Percentiles rank a stretch among this genome's conserved stretches.
phyloP scores from a whole-genome alignment of 1,140 invertebrate species.

The Cryptotermes secundus region DNA sequence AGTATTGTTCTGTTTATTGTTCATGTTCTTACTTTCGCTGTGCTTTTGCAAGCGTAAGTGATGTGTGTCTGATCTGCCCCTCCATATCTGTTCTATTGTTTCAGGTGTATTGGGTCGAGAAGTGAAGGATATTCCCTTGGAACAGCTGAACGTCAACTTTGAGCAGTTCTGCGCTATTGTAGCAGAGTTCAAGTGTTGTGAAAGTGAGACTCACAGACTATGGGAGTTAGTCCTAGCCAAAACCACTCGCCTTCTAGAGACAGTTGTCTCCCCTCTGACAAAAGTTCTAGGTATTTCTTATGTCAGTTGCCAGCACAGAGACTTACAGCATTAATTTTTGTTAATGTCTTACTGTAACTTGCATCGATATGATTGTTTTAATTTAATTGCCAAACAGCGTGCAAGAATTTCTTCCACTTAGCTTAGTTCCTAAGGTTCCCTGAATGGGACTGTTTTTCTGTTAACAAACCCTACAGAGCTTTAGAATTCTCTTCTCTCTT shows the following conservation, averaged over 20 bases:
- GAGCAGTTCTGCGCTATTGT: conserved; percentile 68
- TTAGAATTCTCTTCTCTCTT: no score
- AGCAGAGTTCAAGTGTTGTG: conserved; percentile 52
- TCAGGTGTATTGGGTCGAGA: conserved; percentile 33
- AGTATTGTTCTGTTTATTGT: no score
- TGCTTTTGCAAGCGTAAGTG: not conserved
- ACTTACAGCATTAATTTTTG: no score
- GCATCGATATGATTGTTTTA: not conserved
- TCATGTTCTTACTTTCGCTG: no score
- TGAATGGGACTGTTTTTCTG: no score
- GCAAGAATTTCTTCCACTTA: not conserved
- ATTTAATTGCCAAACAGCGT: not conserved
- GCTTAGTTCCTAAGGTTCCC: no score
- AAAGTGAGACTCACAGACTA: conserved; percentile 49
- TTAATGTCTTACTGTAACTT: not conserved
- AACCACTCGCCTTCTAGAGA: conserved; percentile 42
- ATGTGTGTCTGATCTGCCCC: not conserved
- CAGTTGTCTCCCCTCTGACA: conserved; percentile 43
- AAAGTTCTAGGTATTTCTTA: conserved; percentile 43
- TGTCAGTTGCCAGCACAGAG: not conserved
- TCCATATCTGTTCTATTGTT: not conserved
- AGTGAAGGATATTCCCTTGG: conserved; percentile 32
- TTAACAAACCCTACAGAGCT: no score
- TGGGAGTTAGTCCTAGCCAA: conserved; percentile 41
- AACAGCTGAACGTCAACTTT: conserved; percentile 54